Percentiles rank a stretch among this genome's conserved stretches.
Evolutionary conservation across 2,888 invertebrate species (phyloP).

Genomic region (Lithophane ornitopus): DNA sequence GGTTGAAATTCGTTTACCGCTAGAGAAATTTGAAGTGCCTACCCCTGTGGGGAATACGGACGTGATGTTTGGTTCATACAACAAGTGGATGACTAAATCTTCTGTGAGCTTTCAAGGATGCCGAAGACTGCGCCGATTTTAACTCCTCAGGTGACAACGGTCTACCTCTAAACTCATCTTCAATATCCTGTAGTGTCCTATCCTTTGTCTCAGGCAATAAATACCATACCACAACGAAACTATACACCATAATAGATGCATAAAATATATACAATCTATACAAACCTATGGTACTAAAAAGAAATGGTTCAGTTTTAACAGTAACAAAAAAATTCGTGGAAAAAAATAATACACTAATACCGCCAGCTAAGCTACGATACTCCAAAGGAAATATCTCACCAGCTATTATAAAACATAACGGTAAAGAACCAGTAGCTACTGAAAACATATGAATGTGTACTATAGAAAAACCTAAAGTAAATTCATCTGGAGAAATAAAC

Average conservation of each 20-base stretch:
- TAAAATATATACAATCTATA: constrained; percentile 79
- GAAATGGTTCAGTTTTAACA: constrained; percentile 78
- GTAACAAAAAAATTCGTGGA: constrained; percentile 79
- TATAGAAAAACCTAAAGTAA: constrained; percentile 74
- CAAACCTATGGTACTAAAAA: constrained; percentile 75
- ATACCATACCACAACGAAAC: constrained; percentile 74
- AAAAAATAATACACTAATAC: constrained; percentile 79
- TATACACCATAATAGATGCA: constrained; percentile 75
- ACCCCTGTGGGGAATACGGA: no score
- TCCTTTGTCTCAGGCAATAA: constrained; percentile 84
- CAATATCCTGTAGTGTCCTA: constrained; percentile 83
- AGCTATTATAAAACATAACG: constrained; percentile 92
- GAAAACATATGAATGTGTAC: constrained; percentile 87
- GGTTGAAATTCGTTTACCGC: constrained; percentile 9
- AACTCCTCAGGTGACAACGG: constrained; percentile 55
- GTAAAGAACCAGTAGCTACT: constrained; percentile 90
- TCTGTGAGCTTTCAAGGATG: constrained; percentile 50
- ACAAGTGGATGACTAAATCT: constrained; percentile 46
- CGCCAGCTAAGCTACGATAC: constrained; percentile 90
- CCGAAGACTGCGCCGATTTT: constrained; percentile 60
- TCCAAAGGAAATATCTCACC: constrained; percentile 92
- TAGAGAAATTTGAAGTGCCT: background rate
- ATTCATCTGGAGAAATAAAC: constrained; percentile 73
- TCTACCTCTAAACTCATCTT: constrained; percentile 82
- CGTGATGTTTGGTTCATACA: constrained; percentile 15